phyloP scores from a whole-genome alignment of 2,888 invertebrate species.

The Plebejus argus region DNA sequence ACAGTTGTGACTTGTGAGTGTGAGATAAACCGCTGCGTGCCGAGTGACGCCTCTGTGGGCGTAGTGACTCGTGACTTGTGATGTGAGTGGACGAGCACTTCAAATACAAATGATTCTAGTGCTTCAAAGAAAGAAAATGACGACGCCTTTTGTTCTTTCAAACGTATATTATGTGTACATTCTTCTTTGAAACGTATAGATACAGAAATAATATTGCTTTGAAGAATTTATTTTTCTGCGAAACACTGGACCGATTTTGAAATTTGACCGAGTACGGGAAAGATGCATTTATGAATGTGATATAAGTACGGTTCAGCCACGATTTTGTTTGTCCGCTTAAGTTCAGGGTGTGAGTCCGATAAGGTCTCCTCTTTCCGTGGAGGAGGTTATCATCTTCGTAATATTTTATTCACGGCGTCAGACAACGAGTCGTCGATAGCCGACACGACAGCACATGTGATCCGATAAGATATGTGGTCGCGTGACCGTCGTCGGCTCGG shows the following conservation, averaged over 20 bases:
- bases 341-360: not conserved
- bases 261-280: too few species aligned
- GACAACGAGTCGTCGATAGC: conserved; percentile 1
- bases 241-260: too few species aligned
- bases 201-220: not conserved
- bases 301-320: too few species aligned
- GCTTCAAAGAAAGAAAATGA: not conserved
- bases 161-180: not conserved
- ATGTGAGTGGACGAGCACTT: not conserved
- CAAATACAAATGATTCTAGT: not conserved
- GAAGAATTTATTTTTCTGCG: not conserved
- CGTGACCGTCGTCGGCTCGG: conserved; percentile 3
- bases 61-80: not conserved
- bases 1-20: not conserved
- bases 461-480: not conserved
- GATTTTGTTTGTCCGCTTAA: too few species aligned
- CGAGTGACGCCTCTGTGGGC: not conserved
- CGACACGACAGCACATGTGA: not conserved
- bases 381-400: not conserved
- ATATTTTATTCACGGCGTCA: not conserved
- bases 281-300: too few species aligned
- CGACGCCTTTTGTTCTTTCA: not conserved
- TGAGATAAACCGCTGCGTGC: not conserved
- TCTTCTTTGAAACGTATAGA: not conserved
- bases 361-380: not conserved